phyloP scores from a whole-genome alignment of 2,113 vertebrate species.

The Eclectus roratus region DNA sequence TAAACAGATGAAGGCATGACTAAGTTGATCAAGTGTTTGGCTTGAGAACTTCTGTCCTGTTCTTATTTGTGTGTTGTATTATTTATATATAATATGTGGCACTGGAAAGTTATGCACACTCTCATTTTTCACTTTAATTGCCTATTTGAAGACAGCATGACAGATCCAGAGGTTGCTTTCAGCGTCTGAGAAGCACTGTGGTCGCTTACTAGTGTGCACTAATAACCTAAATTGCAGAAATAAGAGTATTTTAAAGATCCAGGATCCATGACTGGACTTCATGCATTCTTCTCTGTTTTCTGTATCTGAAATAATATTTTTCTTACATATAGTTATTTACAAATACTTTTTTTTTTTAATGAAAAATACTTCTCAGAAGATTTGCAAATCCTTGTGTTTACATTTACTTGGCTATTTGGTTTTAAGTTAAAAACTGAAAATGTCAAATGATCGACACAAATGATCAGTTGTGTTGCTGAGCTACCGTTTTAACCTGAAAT shows the following conservation, averaged over 20 bases:
- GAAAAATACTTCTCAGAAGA: background rate
- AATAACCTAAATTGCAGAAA: slow-evolving; percentile 68
- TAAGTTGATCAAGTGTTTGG: slow-evolving; percentile 52
- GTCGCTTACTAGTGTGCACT: slow-evolving; percentile 54
- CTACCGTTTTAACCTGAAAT: background rate
- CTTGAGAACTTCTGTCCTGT: background rate
- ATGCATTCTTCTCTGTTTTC: background rate
- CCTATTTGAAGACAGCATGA: slow-evolving; percentile 67
- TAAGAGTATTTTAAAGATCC: slow-evolving; percentile 26
- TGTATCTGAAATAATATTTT: background rate
- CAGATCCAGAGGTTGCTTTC: slow-evolving; percentile 74
- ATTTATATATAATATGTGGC: slow-evolving; percentile 36
- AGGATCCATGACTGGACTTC: background rate
- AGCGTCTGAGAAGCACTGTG: slow-evolving; percentile 41
- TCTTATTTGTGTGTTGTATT: slow-evolving; percentile 48
- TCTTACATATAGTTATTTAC: background rate
- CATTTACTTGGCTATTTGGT: background rate
- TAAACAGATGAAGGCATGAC: slow-evolving; percentile 42
- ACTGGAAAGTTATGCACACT: slow-evolving; percentile 46
- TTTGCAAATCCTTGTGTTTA: background rate
- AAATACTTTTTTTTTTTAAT: background rate
- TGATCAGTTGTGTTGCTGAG: background rate
- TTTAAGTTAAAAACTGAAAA: background rate
- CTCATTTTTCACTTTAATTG: slow-evolving; percentile 82
- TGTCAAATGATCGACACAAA: background rate